Evolutionary conservation across 2,797 vertebrate species (phyloP), one percentile per base, ranked within the genome.

Genomic region (Darevskia nairensis): DNA sequence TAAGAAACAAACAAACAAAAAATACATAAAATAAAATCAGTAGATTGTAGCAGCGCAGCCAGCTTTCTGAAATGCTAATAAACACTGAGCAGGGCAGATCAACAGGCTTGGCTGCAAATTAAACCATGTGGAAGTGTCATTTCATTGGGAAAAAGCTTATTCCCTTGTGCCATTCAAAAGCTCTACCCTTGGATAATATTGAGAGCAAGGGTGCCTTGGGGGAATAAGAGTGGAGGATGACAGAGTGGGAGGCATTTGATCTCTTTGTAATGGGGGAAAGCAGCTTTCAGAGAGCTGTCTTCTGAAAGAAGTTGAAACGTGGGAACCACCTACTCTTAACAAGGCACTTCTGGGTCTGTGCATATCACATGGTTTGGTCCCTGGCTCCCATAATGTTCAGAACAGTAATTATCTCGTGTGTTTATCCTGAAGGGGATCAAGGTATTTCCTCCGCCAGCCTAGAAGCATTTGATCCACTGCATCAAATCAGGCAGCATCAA

Each of bases 121-220:
- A 66, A 81, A 75, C 15, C 55, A n/a, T 1, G 8, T 23, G 55
- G 21, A 64, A 19, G 68, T 80, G 29, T 50, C 29, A 32, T 85
- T 35, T 85, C 76, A 17, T 61, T 80, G 66, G 76, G 68, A 80
- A 72, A 64, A 46, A 64, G 76, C 41, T 61, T 79, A 82, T 76
- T 89, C 77, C 88, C 78, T 11, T 25, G 83, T 55, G 83, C 61
- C 69, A 29, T 11, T 86, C 71, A 69, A 76, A 89, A 50, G 41
- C 41, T 76, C 32, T 85, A 50, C 29, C 25, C 21, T 23, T 61
- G 79, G 71, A 86, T 85, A 23, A 68, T 74, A 81, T 32, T 10
- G 39, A 89, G 76, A 23, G 15, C 32, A 64, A 23, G 41, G 32
- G 25, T 10, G 71, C 61, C 78, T n/a, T 55, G 41, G 25, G 84